phyloP scores from a whole-genome alignment of 2,797 vertebrate genomes.

The Gephyroberyx darwinii region DNA sequence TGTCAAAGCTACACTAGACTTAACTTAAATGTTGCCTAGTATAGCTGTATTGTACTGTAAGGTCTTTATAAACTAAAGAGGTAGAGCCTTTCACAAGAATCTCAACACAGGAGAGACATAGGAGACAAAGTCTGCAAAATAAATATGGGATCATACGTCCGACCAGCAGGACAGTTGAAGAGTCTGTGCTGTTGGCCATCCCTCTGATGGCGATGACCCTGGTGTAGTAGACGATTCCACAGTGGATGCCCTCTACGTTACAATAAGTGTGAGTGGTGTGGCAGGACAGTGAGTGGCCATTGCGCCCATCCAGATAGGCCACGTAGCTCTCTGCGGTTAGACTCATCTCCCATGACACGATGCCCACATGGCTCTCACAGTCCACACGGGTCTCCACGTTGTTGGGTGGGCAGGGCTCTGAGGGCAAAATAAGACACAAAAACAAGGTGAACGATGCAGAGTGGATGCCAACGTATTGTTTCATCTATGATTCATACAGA shows the following conservation, averaged over 20 bases:
- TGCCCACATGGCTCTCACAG: constrained; percentile 52
- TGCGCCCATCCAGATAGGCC: constrained; percentile 64
- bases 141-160: constrained; percentile 69
- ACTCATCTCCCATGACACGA: constrained; percentile 80
- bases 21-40: no score
- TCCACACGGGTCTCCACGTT: constrained; percentile 59
- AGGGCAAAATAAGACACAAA: neutral
- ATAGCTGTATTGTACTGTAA: no score
- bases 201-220: constrained; percentile 68
- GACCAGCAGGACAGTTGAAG: constrained; percentile 57
- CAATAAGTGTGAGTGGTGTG: constrained; percentile 69
- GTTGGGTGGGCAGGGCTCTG: constrained; percentile 84
- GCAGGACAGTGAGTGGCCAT: constrained; percentile 74
- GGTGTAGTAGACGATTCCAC: constrained; percentile 76
- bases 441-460: neutral
- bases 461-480: neutral
- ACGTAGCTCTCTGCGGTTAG: constrained; percentile 69
- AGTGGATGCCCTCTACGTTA: constrained; percentile 69
- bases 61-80: no score
- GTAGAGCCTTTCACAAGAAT: no score
- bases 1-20: no score
- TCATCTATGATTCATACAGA: neutral
- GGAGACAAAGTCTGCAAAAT: no score
- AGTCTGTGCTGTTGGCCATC: constrained; percentile 68
- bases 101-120: no score